Evolutionary conservation across 2,888 invertebrate genomes (phyloP), one percentile per base, ranked within the genome.

Genomic region (Rugalucina vietnamica): DNA sequence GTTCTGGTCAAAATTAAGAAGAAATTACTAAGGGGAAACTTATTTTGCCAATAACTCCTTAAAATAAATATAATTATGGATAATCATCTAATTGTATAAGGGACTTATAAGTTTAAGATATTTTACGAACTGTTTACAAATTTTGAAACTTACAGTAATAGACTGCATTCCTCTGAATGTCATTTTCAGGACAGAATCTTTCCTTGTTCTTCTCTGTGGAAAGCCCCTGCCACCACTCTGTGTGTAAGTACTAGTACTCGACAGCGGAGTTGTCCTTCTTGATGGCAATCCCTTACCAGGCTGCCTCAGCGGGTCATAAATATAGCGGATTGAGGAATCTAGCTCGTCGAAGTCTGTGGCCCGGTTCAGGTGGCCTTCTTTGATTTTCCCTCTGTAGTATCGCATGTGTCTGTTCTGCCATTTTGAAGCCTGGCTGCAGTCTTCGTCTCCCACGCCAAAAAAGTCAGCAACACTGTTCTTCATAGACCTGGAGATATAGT

Each of bases 371-470:
- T 88, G 86, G 0, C 91, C 92, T 57, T 89, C 90, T 79, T 90
- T 91, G 12, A 90, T 80, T 84, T 90, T 85, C 76, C 91, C 85
- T 82, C 89, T 57, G 87, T 91, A 86, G 57, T 91, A 91, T 34
- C 91, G 88, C 79, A 89, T 89, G 43, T 98, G 96, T 94, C 98
- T 96, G 93, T 97, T 97, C 92, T 97, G 96, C 98, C 98, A 98
- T 76, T 91, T 89, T 18, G 84, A 74, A 29, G 89, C 83, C 27
- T 87, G 82, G 93, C 96, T 96, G 91, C 96, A 96, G 94, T 97
- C 97, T 90, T 97, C 97, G 92, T 97, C 97, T 93, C 97, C 97
- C 81, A 98, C 97, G 29, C 98, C 98, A 94, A 98, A 98, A 95
- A 98, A 98, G 90, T 97, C 97, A 80, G 97, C 97, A 81, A 97